Conservation (phyloP, 1,140 invertebrate genomes). For the Calliopsis andreniformis region DNA sequence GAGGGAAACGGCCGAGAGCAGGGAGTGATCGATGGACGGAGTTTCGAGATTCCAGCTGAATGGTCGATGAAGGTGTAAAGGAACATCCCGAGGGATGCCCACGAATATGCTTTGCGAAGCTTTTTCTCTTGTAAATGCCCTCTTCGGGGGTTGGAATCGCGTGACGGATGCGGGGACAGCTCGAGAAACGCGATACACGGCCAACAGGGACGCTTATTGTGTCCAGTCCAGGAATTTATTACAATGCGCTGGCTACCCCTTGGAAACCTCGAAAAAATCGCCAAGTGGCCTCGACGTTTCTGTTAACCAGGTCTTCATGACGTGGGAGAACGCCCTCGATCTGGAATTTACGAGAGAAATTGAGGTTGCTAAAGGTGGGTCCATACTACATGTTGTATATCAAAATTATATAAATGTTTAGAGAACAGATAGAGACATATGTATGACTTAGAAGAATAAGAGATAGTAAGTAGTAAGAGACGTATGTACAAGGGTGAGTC, state of each 20-base stretch:
- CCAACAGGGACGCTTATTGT: conserved; percentile 21
- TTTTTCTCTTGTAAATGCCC: not conserved
- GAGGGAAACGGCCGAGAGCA: not conserved
- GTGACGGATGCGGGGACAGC: conserved; percentile 34
- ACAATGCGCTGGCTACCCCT: not conserved
- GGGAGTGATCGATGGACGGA: conserved; percentile 7
- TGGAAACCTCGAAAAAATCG: not conserved
- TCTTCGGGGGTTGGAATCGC: conserved; percentile 4
- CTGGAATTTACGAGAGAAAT: no score
- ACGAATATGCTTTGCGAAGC: not conserved
- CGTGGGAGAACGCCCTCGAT: no score
- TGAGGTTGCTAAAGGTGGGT: no score
- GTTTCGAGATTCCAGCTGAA: conserved; percentile 10
- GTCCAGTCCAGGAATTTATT: conserved; percentile 16
- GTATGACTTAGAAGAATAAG: no score
- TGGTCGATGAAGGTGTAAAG: not conserved
- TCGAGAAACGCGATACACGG: conserved; percentile 12
- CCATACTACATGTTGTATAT: no score
- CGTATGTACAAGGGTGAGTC: no score
- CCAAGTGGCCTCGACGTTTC: not conserved
- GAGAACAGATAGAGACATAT: no score
- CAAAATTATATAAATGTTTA: no score
- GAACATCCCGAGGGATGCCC: not conserved
- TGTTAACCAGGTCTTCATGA: not conserved
- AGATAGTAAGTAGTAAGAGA: no score